phyloP scores from a whole-genome alignment of 2,797 vertebrate species.

The Bovichtus variegatus region DNA sequence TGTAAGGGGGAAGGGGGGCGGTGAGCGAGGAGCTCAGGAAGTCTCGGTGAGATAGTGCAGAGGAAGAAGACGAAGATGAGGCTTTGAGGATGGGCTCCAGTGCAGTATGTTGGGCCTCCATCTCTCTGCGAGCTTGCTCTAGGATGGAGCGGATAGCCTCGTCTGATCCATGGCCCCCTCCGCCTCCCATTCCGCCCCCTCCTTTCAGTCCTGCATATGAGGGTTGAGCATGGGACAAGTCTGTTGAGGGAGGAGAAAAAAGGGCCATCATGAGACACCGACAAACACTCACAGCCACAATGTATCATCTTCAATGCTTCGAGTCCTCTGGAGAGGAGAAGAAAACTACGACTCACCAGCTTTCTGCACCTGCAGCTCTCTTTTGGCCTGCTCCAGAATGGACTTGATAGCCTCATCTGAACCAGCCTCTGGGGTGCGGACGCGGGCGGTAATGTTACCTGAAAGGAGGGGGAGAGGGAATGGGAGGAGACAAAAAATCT shows the following conservation, averaged over 20 bases:
- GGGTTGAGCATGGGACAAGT: constrained; percentile 90
- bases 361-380: constrained; percentile 98
- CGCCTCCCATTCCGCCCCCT: constrained; percentile 70
- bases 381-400: constrained; percentile 96
- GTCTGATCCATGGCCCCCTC: constrained; percentile 88
- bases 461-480: constrained; percentile 54
- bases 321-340: constrained; percentile 27
- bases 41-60: constrained; percentile 82
- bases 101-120: constrained; percentile 95
- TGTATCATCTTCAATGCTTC: constrained; percentile 26
- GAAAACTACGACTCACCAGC: constrained; percentile 84
- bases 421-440: constrained; percentile 92
- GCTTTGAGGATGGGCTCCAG: constrained; percentile 94
- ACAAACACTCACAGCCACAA: constrained; percentile 30
- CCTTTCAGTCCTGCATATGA: constrained; percentile 88
- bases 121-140: constrained; percentile 95
- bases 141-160: constrained; percentile 96
- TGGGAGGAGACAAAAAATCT: constrained; percentile 46
- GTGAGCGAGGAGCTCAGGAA: constrained; percentile 82
- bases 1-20: constrained; percentile 88
- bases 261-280: constrained; percentile 11
- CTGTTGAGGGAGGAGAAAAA: constrained; percentile 78
- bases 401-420: constrained; percentile 98
- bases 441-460: constrained; percentile 96
- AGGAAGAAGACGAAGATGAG: constrained; percentile 88